These are phyloP conservation scores for Drosophila guanche DNA, from an alignment of 1,140 invertebrate genomes.

Conservation along the genomic window DNA sequence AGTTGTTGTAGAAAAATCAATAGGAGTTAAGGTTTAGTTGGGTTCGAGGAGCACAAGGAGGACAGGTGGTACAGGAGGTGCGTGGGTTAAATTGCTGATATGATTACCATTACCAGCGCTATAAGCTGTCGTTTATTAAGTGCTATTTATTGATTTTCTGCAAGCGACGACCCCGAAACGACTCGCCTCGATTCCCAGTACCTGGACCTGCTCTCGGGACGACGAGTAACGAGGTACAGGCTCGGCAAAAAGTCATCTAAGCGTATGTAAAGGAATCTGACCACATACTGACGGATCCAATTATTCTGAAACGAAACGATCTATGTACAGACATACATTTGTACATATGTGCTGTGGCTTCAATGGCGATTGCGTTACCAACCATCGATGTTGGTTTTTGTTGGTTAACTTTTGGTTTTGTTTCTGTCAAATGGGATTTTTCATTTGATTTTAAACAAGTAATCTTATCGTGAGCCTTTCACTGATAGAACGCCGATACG, in stretches of 20 bases:
- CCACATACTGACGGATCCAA: no score
- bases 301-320: no score
- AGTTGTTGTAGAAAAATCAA: slow-evolving; percentile 34
- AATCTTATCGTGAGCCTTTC: slow-evolving; percentile 39
- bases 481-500: slow-evolving; percentile 37
- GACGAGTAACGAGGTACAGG: no score
- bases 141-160: slow-evolving; percentile 48
- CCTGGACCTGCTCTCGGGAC: no score
- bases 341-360: no score
- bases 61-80: not conserved
- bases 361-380: slow-evolving; percentile 2
- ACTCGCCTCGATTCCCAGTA: no score
- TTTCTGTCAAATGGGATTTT: slow-evolving; percentile 27
- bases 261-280: no score
- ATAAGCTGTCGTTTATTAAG: slow-evolving; percentile 43
- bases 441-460: slow-evolving; percentile 1
- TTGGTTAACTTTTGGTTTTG: not conserved
- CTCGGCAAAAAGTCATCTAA: no score
- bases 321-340: no score
- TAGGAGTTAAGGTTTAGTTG: slow-evolving; percentile 7
- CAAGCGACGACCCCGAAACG: no score
- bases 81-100: slow-evolving; percentile 17
- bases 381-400: not conserved
- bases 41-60: not conserved
- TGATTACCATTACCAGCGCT: slow-evolving; percentile 44